Evolutionary conservation across 2,113 vertebrate species (phyloP).

Genomic region (Podocnemis expansa): DNA sequence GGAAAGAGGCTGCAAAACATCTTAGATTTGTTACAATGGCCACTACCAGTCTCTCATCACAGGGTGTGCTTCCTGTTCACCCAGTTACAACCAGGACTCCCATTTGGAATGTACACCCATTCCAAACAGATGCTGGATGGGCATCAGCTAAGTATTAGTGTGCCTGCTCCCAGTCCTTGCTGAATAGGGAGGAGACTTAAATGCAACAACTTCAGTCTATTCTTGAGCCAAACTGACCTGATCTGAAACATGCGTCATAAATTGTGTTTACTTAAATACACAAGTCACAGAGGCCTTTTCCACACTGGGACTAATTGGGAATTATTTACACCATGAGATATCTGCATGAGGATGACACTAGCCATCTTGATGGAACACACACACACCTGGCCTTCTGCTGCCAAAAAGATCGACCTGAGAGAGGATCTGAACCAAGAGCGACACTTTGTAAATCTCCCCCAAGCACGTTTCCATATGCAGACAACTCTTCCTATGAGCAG

Average conservation of each 20-base stretch:
- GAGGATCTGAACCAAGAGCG: not conserved
- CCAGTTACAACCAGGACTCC: rapidly evolving
- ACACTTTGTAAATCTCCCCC: not conserved
- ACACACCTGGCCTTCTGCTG: not conserved
- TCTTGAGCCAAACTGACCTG: not conserved
- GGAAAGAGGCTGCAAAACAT: not conserved
- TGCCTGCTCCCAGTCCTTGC: not conserved
- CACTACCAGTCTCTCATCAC: rapidly evolving
- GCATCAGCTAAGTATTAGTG: not conserved
- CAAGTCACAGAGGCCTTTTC: not conserved
- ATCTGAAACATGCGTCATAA: rapidly evolving
- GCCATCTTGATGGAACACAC: not conserved
- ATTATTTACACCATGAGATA: not conserved
- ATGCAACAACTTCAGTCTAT: not conserved
- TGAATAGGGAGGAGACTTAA: not conserved
- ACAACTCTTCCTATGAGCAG: not conserved
- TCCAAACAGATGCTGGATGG: rapidly evolving
- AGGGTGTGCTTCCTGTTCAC: not conserved
- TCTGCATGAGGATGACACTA: not conserved
- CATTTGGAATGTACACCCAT: not conserved
- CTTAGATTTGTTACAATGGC: not conserved
- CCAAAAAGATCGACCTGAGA: not conserved
- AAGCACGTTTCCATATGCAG: not conserved
- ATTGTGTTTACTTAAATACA: rapidly evolving
- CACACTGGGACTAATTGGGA: rapidly evolving